Conservation (phyloP, 1,140 invertebrate genomes). For the Charaxes varanes region DNA sequence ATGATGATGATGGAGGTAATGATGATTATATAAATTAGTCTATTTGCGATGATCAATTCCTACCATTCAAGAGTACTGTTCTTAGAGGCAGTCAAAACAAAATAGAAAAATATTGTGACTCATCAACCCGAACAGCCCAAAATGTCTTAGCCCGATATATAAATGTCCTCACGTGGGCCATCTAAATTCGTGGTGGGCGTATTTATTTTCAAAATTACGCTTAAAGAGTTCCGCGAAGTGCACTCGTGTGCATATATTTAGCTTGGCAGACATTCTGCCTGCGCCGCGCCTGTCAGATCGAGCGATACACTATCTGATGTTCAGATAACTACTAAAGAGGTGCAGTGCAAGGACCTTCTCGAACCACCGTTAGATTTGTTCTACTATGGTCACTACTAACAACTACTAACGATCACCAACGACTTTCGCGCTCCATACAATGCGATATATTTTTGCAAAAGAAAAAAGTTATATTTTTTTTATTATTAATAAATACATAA, state of each 20-base stretch:
- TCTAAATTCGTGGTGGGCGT: conserved; percentile 1
- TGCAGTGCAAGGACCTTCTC: conserved; percentile 43
- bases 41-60: no score
- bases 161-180: conserved; percentile 1
- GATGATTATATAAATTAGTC: no score
- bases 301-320: conserved; percentile 32
- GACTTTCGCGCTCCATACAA: no score
- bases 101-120: not conserved
- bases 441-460: no score
- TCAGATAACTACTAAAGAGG: conserved; percentile 31
- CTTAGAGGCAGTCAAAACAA: no score
- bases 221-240: conserved; percentile 19
- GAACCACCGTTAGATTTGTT: conserved; percentile 27
- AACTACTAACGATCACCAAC: no score
- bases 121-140: not conserved
- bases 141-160: not conserved
- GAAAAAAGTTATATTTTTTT: no score
- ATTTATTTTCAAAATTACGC: conserved; percentile 14
- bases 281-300: conserved; percentile 34
- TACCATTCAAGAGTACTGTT: no score
- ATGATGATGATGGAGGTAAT: no score
- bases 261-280: conserved; percentile 40
- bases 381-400: conserved; percentile 9
- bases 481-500: no score
- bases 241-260: conserved; percentile 18